Base-by-base conservation (phyloP, 2,113 vertebrate species). In the Ginglymostoma cirratum region DNA sequence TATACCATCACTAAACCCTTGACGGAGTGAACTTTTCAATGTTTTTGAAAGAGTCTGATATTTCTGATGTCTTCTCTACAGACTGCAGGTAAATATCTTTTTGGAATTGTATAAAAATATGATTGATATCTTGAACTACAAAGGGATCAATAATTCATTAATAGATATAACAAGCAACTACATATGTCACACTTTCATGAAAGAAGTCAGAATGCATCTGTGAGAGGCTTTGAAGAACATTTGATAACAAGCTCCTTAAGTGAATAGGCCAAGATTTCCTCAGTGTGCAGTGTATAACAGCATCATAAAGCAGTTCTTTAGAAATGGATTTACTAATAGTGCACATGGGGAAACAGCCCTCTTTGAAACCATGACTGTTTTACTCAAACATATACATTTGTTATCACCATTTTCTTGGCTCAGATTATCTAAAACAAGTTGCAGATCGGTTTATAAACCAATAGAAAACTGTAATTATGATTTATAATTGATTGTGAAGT, bases 51-150 rank as follows among this genome's bases (percentile, higher is more conserved):
- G 55, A 23, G 1, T 38, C 55, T 66, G 34, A 15, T 21, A 61
- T 93, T 93, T 93, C 61, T 38, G 89, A n/a, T 66, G 89, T 2
- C 30, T 90, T 34, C 52, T 12, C 12, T n/a, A 2, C 34, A 5
- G 14, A 19, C 1, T 66, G 19, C 61, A 66, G 61, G 38, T 93
- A 45, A 66, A 67, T 4, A n/a, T 38, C 65, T n/a, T 66, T 92
- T n/a, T 93, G 87, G 65, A 92, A 61, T 92, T 34, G 38, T 93
- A 21, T 12, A 92, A 92, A 83, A 38, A 66, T 93, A 23, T 93
- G 61, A 93, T 93, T n/a, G 61, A 38, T 93, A 42, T 67, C 61
- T n/a, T 93, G 89, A 93, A 23, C 61, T 15, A n/a, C 27, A 92
- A 92, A 92, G 30, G 55, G 55, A 65, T 55, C 86, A 12, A 89